Evolutionary conservation across 92 coral and sea anemone species (phyloP), one percentile per base, ranked within the genome.

Genomic region (Paragorgia papillata): DNA sequence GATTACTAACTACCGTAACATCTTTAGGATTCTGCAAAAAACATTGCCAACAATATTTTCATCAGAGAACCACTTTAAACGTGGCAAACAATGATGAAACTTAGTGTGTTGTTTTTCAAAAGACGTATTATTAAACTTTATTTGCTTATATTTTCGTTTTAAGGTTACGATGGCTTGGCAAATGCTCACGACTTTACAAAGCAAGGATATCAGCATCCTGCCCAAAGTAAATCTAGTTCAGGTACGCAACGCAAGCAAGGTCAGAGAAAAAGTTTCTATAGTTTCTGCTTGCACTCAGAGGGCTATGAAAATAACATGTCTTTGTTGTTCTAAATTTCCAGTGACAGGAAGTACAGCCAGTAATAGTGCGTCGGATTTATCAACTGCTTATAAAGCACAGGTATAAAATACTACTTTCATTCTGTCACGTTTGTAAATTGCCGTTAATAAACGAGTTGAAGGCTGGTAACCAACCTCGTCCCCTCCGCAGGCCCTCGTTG

Each of bases 361-460:
- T 30, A 70, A 70, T 39, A 68, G 37, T 30, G 9, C 62, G 30
- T 27, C 77, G 21, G 77, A 70, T 70, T 70, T 70, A 22, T 28
- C 77, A 51, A 70, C 43, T 51, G 77, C 77, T 27, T 70, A 50
- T 25, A 70, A 70, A 57, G 46, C 77, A 15, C 77, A 70, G 77
- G 77, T 70, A 56, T 56, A 17, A 12, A 35, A 17, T 25, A 9
- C 18, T 1, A 9, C 4, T 37, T 37, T 37, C 10, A 4, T 24
- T 60, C 0, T 7, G 39, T 28, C 2, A 60, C 26, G 66, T 60
- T 28, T 25, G 66, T 25, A 18, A 8, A 26, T 7, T 60, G 39
- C 10, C 28, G 1, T n/a, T n/a, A n/a, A n/a, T n/a, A n/a, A n/a
- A 37, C 43, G 10, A 37, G 43, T 4, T 10, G 43, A 4, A 37